Conservation (phyloP, 2,113 vertebrate species). For the Lepisosteus osseus region DNA sequence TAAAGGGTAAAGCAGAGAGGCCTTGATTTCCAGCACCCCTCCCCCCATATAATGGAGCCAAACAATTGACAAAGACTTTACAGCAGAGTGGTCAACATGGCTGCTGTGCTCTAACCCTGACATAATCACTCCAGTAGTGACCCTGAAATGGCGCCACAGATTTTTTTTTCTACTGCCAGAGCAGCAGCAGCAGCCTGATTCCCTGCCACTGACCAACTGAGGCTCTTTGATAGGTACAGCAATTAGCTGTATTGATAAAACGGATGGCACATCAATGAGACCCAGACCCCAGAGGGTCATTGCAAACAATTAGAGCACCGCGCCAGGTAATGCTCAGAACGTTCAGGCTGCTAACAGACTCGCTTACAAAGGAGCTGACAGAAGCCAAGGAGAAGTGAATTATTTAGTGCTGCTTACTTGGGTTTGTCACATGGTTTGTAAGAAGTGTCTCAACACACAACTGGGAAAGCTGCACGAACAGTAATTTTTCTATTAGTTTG, state of each 20-base stretch:
- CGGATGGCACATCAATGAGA: constrained; percentile 38
- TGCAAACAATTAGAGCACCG: constrained; percentile 26
- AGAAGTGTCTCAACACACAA: constrained; percentile 46
- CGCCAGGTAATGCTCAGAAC: constrained; percentile 28
- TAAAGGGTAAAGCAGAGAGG: constrained; percentile 71
- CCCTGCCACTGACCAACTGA: constrained; percentile 45
- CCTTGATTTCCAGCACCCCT: constrained; percentile 75
- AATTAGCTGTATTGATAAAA: constrained; percentile 59
- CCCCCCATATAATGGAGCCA: constrained; percentile 81
- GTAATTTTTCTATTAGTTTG: background rate
- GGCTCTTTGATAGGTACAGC: constrained; percentile 49
- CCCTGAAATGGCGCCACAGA: constrained; percentile 71
- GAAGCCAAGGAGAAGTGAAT: constrained; percentile 51
- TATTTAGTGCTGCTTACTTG: constrained; percentile 52
- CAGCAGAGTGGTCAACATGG: constrained; percentile 64
- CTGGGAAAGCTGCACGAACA: constrained; percentile 34
- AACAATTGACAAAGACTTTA: constrained; percentile 80
- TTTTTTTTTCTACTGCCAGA: constrained; percentile 39
- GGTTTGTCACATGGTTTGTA: constrained; percentile 23
- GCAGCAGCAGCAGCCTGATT: constrained; percentile 58
- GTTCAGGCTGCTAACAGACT: too few species aligned
- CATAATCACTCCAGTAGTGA: constrained; percentile 65
- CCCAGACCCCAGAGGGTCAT: constrained; percentile 31
- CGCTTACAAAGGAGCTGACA: constrained; percentile 32
- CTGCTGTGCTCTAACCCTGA: constrained; percentile 62